phyloP scores from a whole-genome alignment of 2,113 vertebrate species.

The Zootoca vivipara region DNA sequence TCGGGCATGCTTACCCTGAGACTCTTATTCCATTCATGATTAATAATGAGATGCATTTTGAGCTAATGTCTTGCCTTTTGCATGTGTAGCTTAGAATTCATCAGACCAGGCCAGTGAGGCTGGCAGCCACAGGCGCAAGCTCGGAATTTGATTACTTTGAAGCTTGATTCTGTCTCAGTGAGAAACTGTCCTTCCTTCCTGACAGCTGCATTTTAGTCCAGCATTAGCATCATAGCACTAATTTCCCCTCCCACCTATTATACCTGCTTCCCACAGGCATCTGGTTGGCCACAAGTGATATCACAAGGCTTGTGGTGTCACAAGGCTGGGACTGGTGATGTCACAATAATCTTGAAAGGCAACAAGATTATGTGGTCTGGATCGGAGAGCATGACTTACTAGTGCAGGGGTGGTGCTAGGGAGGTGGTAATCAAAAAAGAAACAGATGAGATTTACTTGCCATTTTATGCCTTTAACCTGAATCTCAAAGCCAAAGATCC shows the following conservation, averaged over 20 bases:
- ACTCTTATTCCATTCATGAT: not conserved
- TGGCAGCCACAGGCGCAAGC: not conserved
- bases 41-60: not conserved
- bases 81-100: not conserved
- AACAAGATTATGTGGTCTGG: not conserved
- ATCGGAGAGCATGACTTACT: not conserved
- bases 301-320: not conserved
- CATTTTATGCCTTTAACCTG: not conserved
- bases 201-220: not conserved
- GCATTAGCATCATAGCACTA: not conserved
- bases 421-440: not conserved
- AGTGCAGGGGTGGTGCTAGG: not conserved
- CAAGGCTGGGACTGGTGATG: not conserved
- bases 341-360: not conserved
- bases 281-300: not conserved
- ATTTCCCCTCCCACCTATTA: no score
- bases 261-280: not conserved
- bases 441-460: not conserved
- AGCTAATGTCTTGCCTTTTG: not conserved
- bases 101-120: not conserved
- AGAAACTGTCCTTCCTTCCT: not conserved
- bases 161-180: not conserved
- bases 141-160: not conserved
- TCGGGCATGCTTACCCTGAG: not conserved
- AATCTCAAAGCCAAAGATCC: not conserved